Base-by-base conservation (phyloP, 2,888 invertebrate genomes). In the Sympetrum striolatum region DNA sequence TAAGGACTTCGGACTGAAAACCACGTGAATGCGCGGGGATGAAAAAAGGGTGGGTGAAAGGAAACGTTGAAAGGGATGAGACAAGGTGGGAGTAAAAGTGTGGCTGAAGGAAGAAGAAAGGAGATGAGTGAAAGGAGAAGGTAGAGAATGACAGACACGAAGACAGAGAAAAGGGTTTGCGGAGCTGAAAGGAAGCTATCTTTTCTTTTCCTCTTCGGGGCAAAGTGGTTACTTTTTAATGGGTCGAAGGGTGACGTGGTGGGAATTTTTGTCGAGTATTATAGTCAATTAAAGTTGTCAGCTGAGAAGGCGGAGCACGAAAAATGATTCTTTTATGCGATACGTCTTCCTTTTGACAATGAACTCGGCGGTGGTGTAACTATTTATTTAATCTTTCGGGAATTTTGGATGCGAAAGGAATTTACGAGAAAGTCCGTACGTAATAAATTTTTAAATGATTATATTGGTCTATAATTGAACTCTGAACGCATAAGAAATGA, bases 1-100 rank as follows among this genome's bases (percentile, higher is more conserved):
- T 35, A 31, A 15, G 22, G 37, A 60, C 58, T 64, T 86, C 86
- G 86, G 86, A 86, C 86, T 86, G 58, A 37, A 86, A 86, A 86
- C 86, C 58, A 86, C 48, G 86, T 48, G 60, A 48, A 86, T 86
- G 86, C 35, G 12, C 3, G 31, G 25, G 48, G 39, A 12, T 4
- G 18, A 5, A 82, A 58, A 58, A 82, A 82, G 35, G 18, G 31
- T 39, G 80, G 37, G 37, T 18, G 80, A 44, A 18, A 37, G 35
- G 35, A 15, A 37, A 5, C 22, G 35, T 6, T 80, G 80, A 73
- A 73, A 80, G 80, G 80, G 80, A 37, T 44, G 80, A 80, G 35
- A 80, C 8, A 80, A 37, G 35, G 80, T 14, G 35, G 37, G 80
- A 80, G 35, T 18, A 18, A 37, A 18, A 37, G 37, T 44, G 44